Evolutionary conservation across 2,797 vertebrate species (phyloP).

Genomic region (Coccyzus lansbergi): DNA sequence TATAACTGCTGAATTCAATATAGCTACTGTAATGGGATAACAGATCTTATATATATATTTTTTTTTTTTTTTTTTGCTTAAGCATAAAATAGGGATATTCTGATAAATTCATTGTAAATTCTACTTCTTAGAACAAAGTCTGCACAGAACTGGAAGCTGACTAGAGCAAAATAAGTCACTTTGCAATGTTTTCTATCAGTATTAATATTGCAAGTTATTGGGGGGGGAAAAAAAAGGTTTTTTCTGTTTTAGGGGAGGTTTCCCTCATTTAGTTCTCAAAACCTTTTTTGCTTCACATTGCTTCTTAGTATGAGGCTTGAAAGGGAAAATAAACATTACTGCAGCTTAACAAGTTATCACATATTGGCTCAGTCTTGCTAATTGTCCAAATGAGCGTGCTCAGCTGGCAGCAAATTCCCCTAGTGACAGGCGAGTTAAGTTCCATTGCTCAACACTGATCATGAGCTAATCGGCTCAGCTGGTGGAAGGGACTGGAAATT

Average conservation of each 20-base stretch:
- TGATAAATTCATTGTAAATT: not conserved
- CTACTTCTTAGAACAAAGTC: not conserved
- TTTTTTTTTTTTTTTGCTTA: not conserved
- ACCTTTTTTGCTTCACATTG: not conserved
- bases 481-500: not conserved
- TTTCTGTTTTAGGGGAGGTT: not conserved
- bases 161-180: not conserved
- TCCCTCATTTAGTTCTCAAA: not conserved
- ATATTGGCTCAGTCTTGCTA: not conserved
- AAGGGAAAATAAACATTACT: not conserved
- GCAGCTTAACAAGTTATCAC: not conserved
- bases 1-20: not conserved
- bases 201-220: not conserved
- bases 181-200: not conserved
- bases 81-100: not conserved
- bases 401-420: not conserved
- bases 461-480: not conserved
- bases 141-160: not conserved
- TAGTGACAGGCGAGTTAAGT: not conserved
- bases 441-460: not conserved
- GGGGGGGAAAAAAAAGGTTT: too few relatives aligned
- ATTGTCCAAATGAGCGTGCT: not conserved
- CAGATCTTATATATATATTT: not conserved
- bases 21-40: not conserved
- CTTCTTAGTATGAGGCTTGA: not conserved